These are phyloP conservation scores for Grammomys surdaster DNA, from an alignment of 2,113 vertebrate genomes.

Conservation along the genomic window DNA sequence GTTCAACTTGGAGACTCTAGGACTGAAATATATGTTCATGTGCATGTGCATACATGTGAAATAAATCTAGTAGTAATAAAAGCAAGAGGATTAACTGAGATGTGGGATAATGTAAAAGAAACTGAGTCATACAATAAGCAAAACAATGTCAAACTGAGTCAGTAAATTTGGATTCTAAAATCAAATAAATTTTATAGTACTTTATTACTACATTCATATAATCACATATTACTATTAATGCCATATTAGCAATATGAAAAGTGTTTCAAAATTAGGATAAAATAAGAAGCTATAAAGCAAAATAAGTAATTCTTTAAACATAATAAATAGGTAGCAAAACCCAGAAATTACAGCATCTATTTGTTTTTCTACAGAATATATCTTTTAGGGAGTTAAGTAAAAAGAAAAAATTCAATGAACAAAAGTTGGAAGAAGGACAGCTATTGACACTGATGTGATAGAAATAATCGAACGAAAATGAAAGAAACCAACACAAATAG, in stretches of 20 bases:
- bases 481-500: neutral
- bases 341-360: neutral
- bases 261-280: neutral
- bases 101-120: neutral
- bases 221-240: neutral
- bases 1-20: neutral
- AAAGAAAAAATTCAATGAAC: neutral
- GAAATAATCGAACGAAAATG: neutral
- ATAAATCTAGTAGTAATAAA: neutral
- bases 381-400: neutral
- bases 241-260: neutral
- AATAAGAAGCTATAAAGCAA: neutral
- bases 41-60: neutral
- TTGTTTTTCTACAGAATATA: neutral
- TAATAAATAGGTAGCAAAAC: neutral
- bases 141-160: neutral
- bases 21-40: too few relatives aligned
- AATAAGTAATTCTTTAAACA: neutral
- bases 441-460: neutral
- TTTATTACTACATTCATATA: neutral
- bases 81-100: neutral
- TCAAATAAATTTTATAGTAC: neutral
- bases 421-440: neutral
- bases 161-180: neutral
- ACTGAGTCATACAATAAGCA: neutral